phyloP scores from a whole-genome alignment of 2,113 vertebrate species.

The Oncorhynchus masou region DNA sequence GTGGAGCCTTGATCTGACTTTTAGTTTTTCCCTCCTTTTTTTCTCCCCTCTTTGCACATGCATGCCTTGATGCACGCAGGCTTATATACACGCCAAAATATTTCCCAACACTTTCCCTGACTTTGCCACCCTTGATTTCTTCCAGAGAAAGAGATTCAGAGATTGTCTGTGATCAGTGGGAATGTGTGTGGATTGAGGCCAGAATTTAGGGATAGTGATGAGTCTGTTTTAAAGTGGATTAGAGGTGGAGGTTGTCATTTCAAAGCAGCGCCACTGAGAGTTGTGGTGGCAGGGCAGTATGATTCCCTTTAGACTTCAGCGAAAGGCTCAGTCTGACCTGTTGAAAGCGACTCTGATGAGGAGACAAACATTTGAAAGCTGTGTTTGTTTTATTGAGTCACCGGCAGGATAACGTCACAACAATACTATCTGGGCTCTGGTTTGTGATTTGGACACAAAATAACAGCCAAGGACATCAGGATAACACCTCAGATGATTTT shows the following conservation, averaged over 20 bases:
- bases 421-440: slow-evolving; percentile 33
- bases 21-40: slow-evolving; percentile 26
- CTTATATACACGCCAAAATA: background rate
- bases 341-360: slow-evolving; percentile 35
- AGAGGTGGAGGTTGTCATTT: slow-evolving; percentile 25
- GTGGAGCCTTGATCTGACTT: slow-evolving; percentile 39
- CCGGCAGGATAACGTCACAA: slow-evolving; percentile 58
- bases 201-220: slow-evolving; percentile 7
- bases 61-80: background rate
- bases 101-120: too few species aligned
- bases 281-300: background rate
- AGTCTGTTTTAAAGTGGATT: slow-evolving; percentile 23
- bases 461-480: slow-evolving; percentile 42
- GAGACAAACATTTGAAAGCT: slow-evolving; percentile 37
- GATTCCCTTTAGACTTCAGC: slow-evolving; percentile 8
- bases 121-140: too few species aligned
- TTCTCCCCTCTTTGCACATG: background rate
- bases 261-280: slow-evolving; percentile 4
- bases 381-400: slow-evolving; percentile 48
- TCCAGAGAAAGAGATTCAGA: too few species aligned
- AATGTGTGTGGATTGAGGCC: slow-evolving; percentile 20
- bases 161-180: too few species aligned
- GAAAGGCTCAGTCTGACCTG: slow-evolving; percentile 18
- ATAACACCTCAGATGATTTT: slow-evolving; percentile 26
- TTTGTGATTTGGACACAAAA: slow-evolving; percentile 37